Evolutionary conservation across 2,888 invertebrate species (phyloP).

Genomic region (Helicoverpa assulta): DNA sequence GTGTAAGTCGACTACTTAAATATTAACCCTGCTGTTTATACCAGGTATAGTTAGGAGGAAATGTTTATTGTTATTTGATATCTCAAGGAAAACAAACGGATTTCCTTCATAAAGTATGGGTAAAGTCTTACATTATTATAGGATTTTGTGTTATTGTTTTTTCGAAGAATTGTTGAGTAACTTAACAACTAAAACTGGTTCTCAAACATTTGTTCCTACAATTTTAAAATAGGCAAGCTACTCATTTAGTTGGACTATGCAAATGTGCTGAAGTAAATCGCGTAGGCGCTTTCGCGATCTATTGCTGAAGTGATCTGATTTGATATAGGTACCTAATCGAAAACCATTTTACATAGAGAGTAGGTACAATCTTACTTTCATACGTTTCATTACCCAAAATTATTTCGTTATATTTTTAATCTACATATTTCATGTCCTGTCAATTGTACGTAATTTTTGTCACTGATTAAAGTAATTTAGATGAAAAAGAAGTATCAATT

Average conservation of each 20-base stretch:
- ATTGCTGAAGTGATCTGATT: not conserved
- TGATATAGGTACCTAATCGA: too few relatives aligned
- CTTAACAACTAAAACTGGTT: not conserved
- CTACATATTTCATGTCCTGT: too few relatives aligned
- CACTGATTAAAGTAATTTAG: not conserved
- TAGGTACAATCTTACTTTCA: too few relatives aligned
- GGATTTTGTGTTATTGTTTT: not conserved
- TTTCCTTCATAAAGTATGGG: not conserved
- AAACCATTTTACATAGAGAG: too few relatives aligned
- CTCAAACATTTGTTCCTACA: not conserved
- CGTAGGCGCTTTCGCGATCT: not conserved
- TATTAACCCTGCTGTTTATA: slow-evolving; percentile 20
- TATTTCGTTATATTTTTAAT: too few relatives aligned
- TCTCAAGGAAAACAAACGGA: slow-evolving; percentile 49
- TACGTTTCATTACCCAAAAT: too few relatives aligned
- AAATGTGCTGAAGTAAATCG: not conserved
- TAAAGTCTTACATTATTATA: slow-evolving; percentile 13
- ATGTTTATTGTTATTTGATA: not conserved
- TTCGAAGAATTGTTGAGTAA: not conserved
- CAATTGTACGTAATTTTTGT: too few relatives aligned
- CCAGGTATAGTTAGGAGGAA: slow-evolving; percentile 30
- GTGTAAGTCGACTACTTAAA: slow-evolving; percentile 53
- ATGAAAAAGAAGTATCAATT: too few relatives aligned
- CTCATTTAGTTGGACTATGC: not conserved
- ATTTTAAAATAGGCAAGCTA: not conserved